Base-by-base conservation (phyloP, 2,113 vertebrate genomes). In the Oncorhynchus mykiss region DNA sequence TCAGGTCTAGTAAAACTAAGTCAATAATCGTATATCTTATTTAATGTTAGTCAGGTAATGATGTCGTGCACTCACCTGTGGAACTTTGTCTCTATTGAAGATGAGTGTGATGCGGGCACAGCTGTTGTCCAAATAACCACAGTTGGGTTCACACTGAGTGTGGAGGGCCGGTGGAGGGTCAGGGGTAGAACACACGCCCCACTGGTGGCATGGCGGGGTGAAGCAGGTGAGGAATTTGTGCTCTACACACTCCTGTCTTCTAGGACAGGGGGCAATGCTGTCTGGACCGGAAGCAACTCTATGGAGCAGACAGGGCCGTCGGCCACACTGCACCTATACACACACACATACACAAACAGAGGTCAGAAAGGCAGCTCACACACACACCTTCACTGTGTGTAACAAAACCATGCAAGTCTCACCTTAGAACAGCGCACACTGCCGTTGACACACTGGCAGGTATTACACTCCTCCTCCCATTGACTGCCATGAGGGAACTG, bases 391-490 rank as follows among this genome's bases (percentile, higher is more conserved):
- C 39, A 45, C 39, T 45, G 39, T 45, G 39, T 12, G 39, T 45
- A 45, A 73, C 14, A 71, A 11, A 45, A 45, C 9, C 39, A 45
- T 45, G 39, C 39, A 45, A 45, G 39, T 14, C 51, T 67, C 80
- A 99, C 97, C 95, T 97, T 97, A 67, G 96, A 97, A 86, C 97
- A 98, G 80, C 91, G 93, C 5, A 93, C 92, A 20, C 64, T 87
- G 72, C 96, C 96, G 8, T 96, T 93, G 76, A 92, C 78, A 68
- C 97, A 99, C 72, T 91, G 95, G 82, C 97, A 99, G 71, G 85
- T 91, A 81, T 98, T 99, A 45, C 97, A 99, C 20, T 97, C 96
- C 71, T 98, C 95, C 5, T 94, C 87, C 97, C 97, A 99, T 0
- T 89, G 90, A 81, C 93, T 94, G 77, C 96, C 96, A 0, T 97